Evolutionary conservation across 2,113 vertebrate species (phyloP).

Genomic region (Chionis minor): DNA sequence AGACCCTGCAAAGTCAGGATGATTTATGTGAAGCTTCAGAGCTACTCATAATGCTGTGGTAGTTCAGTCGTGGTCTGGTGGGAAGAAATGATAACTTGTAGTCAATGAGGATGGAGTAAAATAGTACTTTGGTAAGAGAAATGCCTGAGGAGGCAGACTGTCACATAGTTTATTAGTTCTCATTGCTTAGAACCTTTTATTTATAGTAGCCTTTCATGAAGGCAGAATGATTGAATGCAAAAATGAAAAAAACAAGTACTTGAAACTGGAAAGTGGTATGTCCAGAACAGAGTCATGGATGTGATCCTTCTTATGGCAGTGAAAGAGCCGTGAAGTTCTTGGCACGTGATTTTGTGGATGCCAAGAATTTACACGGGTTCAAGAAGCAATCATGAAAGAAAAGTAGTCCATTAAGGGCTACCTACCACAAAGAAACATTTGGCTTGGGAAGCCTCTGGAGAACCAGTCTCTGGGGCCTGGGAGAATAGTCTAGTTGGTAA

Average conservation of each 20-base stretch:
- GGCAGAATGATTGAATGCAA: background rate
- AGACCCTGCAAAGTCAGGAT: background rate
- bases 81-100: background rate
- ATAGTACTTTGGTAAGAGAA: background rate
- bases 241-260: background rate
- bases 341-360: background rate
- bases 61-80: background rate
- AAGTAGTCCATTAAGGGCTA: background rate
- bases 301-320: background rate
- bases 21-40: background rate
- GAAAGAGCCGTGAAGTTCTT: background rate
- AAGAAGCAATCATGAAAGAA: background rate
- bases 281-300: fast-evolving
- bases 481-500: background rate
- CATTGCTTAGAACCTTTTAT: background rate
- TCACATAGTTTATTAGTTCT: background rate
- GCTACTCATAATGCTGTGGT: background rate
- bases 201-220: background rate
- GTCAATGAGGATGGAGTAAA: background rate
- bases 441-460: background rate
- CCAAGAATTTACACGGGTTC: background rate
- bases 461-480: background rate
- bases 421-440: background rate
- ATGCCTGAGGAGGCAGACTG: background rate
- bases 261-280: background rate